A percentile compares a stretch with the other conserved stretches of the same genome.
Conservation (phyloP, 2,797 vertebrate genomes). For the Anguilla megastoma region DNA sequence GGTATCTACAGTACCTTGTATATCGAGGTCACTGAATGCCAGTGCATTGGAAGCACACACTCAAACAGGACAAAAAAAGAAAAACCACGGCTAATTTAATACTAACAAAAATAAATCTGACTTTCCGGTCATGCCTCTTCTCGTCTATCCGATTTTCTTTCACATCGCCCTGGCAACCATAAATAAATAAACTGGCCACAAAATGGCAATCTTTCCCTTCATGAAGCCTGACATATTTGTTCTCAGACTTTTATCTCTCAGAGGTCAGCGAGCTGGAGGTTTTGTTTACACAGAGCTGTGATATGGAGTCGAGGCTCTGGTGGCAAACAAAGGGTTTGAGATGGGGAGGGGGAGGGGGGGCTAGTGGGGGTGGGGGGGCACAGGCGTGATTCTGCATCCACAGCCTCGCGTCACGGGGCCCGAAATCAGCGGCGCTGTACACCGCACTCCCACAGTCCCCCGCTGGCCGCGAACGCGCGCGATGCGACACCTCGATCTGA, state of each 20-base stretch:
- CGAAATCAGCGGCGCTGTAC: neutral
- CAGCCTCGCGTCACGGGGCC: neutral
- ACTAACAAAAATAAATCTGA: neutral
- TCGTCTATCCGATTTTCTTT: neutral
- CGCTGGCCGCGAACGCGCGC: neutral
- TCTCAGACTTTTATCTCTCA: slow-evolving; percentile 9
- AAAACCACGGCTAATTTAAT: neutral
- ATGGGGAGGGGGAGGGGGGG: neutral
- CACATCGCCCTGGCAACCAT: neutral
- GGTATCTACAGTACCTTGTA: neutral
- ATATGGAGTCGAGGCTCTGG: neutral
- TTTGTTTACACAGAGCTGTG: neutral
- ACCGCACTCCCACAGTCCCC: neutral
- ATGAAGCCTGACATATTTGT: slow-evolving; percentile 15
- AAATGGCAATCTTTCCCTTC: neutral
- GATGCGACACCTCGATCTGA: neutral
- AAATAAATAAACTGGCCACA: neutral
- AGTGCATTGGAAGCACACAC: neutral
- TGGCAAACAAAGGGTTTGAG: neutral
- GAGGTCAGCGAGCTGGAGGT: neutral
- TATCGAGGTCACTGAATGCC: neutral
- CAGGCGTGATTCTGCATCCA: neutral
- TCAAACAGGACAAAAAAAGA: neutral
- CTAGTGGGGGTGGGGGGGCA: neutral
- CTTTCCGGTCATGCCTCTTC: neutral